Base-by-base conservation (phyloP, 2,797 vertebrate genomes). In the Thunnus albacares region DNA sequence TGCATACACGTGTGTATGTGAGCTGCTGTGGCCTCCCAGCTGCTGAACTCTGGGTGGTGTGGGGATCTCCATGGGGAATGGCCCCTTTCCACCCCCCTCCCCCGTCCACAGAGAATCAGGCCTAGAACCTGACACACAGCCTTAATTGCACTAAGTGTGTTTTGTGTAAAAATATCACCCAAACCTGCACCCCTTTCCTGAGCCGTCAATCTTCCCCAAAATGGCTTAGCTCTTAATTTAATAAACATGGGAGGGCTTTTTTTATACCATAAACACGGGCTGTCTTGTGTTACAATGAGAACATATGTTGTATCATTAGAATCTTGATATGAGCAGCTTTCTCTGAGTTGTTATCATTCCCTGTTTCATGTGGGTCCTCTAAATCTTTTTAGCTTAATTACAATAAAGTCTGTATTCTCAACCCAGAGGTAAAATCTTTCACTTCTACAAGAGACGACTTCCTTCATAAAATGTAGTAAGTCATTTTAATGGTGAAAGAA, bases 81-180 rank as follows among this genome's bases (percentile, higher is more conserved):
- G 2, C 52, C 79, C 73, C 66, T 22, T 63, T 15, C 33, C 61
- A 61, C 22, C 67, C 66, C 28, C 28, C 53, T 13, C 82, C 43
- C 82, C 43, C 67, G 24, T 84, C 91, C 88, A 30, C 79, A 71
- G 87, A 93, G 93, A 91, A 84, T 82, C 57, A 59, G 52, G 77
- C 77, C 83, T 75, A 88, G 81, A 90, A 90, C 83, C 83, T 92
- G 89, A 92, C 93, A 91, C 92, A 93, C 91, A 85, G 85, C 83
- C 87, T 90, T 94, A 94, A 95, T 95, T 95, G 93, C 94, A 79
- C 90, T 94, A 95, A 95, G 94, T 94, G 92, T 96, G 94, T 96
- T 96, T 96, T 94, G 93, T 95, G 93, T 96, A 94, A 96, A 96
- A 96, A 96, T 95, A 96, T 94, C 90, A 93, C 89, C 92, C 90